These are phyloP conservation scores for Drosophila basisetae DNA, from an alignment of 2,888 invertebrate species.

Conservation along the genomic window DNA sequence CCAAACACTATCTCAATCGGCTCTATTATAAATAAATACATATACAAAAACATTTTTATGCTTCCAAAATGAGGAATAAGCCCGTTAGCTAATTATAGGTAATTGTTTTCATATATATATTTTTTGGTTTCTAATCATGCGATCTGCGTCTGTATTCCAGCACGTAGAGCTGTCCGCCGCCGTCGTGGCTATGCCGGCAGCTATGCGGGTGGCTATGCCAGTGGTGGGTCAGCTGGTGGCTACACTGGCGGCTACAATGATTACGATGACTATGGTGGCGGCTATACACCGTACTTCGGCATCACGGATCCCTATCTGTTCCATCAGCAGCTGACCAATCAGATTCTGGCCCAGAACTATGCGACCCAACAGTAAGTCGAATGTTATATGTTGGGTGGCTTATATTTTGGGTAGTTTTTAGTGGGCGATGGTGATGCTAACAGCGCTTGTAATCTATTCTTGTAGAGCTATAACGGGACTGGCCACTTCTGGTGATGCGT, in stretches of 20 bases:
- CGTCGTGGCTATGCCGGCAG: slow-evolving; percentile 61
- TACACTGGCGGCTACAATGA: slow-evolving; percentile 56
- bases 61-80: background rate
- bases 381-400: background rate
- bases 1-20: background rate
- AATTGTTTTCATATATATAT: background rate
- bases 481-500: slow-evolving; percentile 81
- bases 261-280: slow-evolving; percentile 61
- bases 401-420: slow-evolving; percentile 18
- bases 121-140: background rate
- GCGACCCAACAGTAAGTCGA: slow-evolving; percentile 80
- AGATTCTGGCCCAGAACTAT: slow-evolving; percentile 81
- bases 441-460: slow-evolving; percentile 54
- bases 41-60: background rate
- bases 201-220: slow-evolving; percentile 44
- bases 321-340: slow-evolving; percentile 82
- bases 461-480: slow-evolving; percentile 74
- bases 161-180: slow-evolving; percentile 26
- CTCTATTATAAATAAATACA: background rate
- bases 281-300: slow-evolving; percentile 73
- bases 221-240: slow-evolving; percentile 49
- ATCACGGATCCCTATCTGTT: slow-evolving; percentile 82
- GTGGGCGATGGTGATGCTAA: slow-evolving; percentile 46
- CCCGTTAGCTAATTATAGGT: background rate
- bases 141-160: slow-evolving; percentile 2